Base-by-base conservation (phyloP, 1,140 invertebrate species). In the Temnothorax curvispinosus region DNA sequence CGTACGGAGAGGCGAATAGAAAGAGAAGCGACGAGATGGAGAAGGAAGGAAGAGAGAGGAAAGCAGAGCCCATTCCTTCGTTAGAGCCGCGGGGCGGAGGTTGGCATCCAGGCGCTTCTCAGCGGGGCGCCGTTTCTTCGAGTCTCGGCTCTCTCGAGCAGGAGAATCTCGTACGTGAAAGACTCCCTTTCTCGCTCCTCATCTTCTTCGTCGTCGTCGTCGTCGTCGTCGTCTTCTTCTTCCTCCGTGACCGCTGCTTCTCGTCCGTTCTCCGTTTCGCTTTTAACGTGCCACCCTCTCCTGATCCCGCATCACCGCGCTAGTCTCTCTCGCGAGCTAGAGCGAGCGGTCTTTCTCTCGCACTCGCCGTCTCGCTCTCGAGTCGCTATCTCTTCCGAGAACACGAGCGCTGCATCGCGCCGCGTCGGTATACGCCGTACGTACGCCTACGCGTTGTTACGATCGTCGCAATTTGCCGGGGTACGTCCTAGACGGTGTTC, bases 81-180 rank as follows among this genome's bases (percentile, higher is more conserved):
- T 93, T 93, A 91, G 41, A 69, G 88, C 87, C 85, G 87, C 86
- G 91, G 89, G 91, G 89, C 78, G 91, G 85, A 91, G 89, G 91
- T 89, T 92, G 91, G 92, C 92, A 93, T 92, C 88, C 92, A 89
- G 86, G 81, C 92, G 91, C 86, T 92, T 91, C 92, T 50, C 92
- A 93, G 92, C 91, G 64, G 92, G 92, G 85, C 78, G 92, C 88
- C 91, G 88, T 91, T 90, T 89, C 91, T 93, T 89, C 90, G 90
- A 90, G 89, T 62, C 88, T 71, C 84, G 80, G 44, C 32, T 84
- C 80, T 62, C 69, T 62, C 67, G 38, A 64, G 58, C 78, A 9
- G 47, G 41, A 84, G 89, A 89, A 72, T 81, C 88, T 87, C 76
- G 69, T 89, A 90, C 89, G 77, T 85, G 86, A 77, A 78, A 87